Evolutionary conservation across 2,888 invertebrate genomes (phyloP), one percentile per base, ranked within the genome.

Genomic region (Bimastos eiseni): DNA sequence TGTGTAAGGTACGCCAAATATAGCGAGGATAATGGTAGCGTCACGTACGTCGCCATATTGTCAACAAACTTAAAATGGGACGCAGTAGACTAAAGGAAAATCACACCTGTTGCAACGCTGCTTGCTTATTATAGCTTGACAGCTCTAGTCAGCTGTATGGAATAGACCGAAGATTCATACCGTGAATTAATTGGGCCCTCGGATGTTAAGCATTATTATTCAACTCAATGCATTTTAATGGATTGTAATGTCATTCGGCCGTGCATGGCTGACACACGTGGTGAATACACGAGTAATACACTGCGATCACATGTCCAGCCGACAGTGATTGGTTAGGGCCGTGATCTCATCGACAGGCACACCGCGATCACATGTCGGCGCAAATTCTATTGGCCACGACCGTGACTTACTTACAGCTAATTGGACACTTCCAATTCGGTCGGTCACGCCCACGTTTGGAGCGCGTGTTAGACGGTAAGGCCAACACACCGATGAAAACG

Each of bases 401-500:
- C 86, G 34, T 86, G 86, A 86, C 86, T 19, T 86, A 86, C 86
- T 86, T 86, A 37, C 13, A 34, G 86, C 33, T 21, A 1, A 86
- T 86, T 86, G 86, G 86, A 86, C 37, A 6, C 36, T 36, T 19
- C 36, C 86, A 34, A 37, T 36, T 36, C 2, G 37, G 36, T 21
- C n/a, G 86, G 37, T 15, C 8, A 36, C 86, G 34, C 86, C 86
- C 86, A 36, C 86, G 34, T 4, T 86, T 4, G 13, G 86, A 86
- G 86, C 86, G 86, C 86, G 86, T 86, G 86, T 86, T 86, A 1
- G 36, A 86, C 86, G 86, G 86, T 86, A 24, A 36, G 86, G 86
- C 2, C 86, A 37, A 11, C 70, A 6, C 30, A 70, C 70, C 6
- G 30, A 70, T 70, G 70, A 70, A 49, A 70, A 70, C 30, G 70